Base-by-base conservation (phyloP, 2,113 vertebrate genomes). In the Zeus faber region DNA sequence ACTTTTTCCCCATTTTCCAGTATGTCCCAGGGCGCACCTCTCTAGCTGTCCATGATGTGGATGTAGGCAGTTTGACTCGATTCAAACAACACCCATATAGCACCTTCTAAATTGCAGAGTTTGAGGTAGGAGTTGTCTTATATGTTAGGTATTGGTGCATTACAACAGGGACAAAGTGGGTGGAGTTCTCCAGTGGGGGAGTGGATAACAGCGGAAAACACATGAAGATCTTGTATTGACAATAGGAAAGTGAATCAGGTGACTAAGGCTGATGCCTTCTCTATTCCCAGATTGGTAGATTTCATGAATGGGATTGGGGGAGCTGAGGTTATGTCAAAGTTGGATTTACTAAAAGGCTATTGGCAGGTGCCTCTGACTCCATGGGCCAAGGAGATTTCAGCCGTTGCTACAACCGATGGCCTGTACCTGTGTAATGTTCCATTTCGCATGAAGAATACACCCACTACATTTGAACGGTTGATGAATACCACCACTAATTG, bases 361-460 rank as follows among this genome's bases (percentile, higher is more conserved):
- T n/a, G n/a, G n/a, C n/a, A n/a, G n/a, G n/a, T 39, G 24, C 10
- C 43, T 23, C 45, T 57, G 41, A 40, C 41, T 43, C 11, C 39
- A 27, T 2, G 23, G 20, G 5, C 25, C 8, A 44, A 41, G 22
- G 37, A 44, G 25, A 25, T 58, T 13, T 48, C 54, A 27, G 54
- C 16, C 18, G 29, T 58, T 47, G 25, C 22, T 2, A 58, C 54
- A 4, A 41, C 54, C 9, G 54, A 58, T 17, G 41, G 54, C 6
- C 23, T 58, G 2, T 48, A 25, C 7, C 14, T 27, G 4, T 58
- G 39, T 20, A n/a, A 11, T 20, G 43, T 58, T 18, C 41, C 54
- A 2, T 58, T 58, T 46, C 41, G 54, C 6, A 47, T 47, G 41
- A 47, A 48, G 20, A 58, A 58, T 47, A 25, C 26, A 0, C 25